Base-by-base conservation (phyloP, 1,140 invertebrate genomes). In the Heliconius congener region DNA sequence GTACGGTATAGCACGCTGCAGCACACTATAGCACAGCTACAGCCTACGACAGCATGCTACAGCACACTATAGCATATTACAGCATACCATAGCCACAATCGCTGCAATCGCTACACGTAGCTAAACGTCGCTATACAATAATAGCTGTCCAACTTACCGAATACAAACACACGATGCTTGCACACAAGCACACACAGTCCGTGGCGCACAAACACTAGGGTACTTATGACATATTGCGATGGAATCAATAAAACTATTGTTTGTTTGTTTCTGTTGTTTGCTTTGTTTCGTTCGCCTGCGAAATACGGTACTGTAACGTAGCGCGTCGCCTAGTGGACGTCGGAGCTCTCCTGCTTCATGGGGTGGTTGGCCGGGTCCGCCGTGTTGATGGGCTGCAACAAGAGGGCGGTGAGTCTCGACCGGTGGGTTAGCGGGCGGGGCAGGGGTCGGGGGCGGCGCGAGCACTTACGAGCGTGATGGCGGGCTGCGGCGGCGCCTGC, bases 361-460 rank as follows among this genome's bases (percentile, higher is more conserved):
- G 96, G 96, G 90, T 96, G 96, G 89, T 96, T 96, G 82, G 96
- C 95, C 88, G 95, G 95, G 88, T 96, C 96, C 84, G 95, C 95
- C 81, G 96, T 95, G 94, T 95, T 96, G 88, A 96, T 95, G 82
- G 96, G 96, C 96, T 96, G 94, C 46, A 30, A 23, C 23, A 23
- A 23, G 23, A 23, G 23, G 23, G 23, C 23, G 23, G 23, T 23
- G 23, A 23, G 23, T 23, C 23, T 23, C 23, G 23, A 23, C 23
- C 23, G 23, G 23, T 23, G 23, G 23, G 23, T 23, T 23, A 23
- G 23, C 23, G 23, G 30, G 30, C 30, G 30, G 30, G 30, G 30
- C 30, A 2, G 30, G 30, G 30, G 30, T 0, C 1, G 30, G 30
- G 30, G 30, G 30, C 30, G 2, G 34, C 4, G 34, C 6, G 6